Conservation (phyloP, 1,140 invertebrate species). For the Diabrotica virgifera region DNA sequence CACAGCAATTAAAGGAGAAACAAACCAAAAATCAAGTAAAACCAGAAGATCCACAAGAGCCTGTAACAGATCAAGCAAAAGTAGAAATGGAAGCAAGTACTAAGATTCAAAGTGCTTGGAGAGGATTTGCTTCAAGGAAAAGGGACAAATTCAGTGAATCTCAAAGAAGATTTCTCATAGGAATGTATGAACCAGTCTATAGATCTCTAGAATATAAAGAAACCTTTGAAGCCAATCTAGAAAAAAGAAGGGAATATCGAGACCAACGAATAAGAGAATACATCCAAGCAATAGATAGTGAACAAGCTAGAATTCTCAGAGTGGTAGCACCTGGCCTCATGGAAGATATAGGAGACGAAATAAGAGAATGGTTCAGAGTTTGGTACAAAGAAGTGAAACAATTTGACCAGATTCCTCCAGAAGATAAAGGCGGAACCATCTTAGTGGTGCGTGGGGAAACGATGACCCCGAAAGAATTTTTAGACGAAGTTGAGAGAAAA, state of each 20-base stretch:
- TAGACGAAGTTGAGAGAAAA: constrained; percentile 37
- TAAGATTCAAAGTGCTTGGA: constrained; percentile 53
- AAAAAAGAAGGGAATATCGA: constrained; percentile 53
- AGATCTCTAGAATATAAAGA: constrained; percentile 47
- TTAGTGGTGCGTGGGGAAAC: constrained; percentile 55
- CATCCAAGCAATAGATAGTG: constrained; percentile 53
- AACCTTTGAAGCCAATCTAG: constrained; percentile 52
- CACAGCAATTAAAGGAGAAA: constrained; percentile 21
- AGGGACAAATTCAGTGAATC: constrained; percentile 40
- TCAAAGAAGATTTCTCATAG: constrained; percentile 48
- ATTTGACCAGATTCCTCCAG: constrained; percentile 56
- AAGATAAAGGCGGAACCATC: constrained; percentile 53
- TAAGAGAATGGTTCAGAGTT: constrained; percentile 62
- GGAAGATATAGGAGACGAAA: constrained; percentile 68
- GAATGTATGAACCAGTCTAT: constrained; percentile 44
- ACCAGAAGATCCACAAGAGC: constrained; percentile 17
- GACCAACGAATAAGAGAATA: constrained; percentile 52
- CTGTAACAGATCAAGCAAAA: constrained; percentile 6
- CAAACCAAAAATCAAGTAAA: constrained; percentile 21
- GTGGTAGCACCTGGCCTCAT: constrained; percentile 57
- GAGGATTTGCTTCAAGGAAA: constrained; percentile 44
- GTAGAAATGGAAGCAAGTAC: constrained; percentile 44
- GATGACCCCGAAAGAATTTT: constrained; percentile 54
- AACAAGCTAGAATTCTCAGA: constrained; percentile 55
- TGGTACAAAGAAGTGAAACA: constrained; percentile 55